Percentiles rank a stretch among this genome's conserved stretches.
phyloP scores from a whole-genome alignment of 2,888 invertebrate genomes.

The Hirtodrosophila histrioides region DNA sequence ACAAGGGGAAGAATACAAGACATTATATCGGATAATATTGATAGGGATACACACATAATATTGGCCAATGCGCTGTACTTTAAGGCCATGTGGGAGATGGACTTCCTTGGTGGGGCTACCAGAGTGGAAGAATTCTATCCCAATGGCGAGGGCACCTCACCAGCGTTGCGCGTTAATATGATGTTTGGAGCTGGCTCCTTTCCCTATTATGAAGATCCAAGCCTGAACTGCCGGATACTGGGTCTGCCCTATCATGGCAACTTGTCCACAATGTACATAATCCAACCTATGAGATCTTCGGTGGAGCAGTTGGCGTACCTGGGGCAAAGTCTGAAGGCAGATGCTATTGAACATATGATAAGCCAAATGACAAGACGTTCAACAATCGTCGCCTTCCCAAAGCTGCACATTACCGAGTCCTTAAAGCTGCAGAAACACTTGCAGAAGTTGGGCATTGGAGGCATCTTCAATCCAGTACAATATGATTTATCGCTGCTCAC shows the following conservation, averaged over 20 bases:
- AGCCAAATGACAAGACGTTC: constrained; percentile 81
- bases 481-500: constrained; percentile 89
- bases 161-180: constrained; percentile 85
- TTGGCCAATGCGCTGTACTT: constrained; percentile 89
- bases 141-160: constrained; percentile 83
- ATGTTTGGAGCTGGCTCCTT: constrained; percentile 88
- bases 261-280: constrained; percentile 87
- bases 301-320: constrained; percentile 84
- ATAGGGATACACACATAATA: constrained; percentile 86
- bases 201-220: constrained; percentile 85
- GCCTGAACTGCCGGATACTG: constrained; percentile 86
- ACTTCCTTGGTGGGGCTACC: constrained; percentile 86
- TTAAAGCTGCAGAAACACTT: constrained; percentile 81
- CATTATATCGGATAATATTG: constrained; percentile 85
- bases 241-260: constrained; percentile 89
- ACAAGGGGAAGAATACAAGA: constrained; percentile 87
- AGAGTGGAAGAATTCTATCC: constrained; percentile 85
- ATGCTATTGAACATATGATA: constrained; percentile 83
- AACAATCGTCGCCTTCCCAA: constrained; percentile 87
- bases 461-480: constrained; percentile 87
- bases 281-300: constrained; percentile 86
- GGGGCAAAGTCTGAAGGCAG: constrained; percentile 84
- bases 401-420: constrained; percentile 87
- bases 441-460: constrained; percentile 86
- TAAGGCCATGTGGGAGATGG: constrained; percentile 86